Conservation (phyloP, 2,113 vertebrate genomes). For the Tichodroma muraria region DNA sequence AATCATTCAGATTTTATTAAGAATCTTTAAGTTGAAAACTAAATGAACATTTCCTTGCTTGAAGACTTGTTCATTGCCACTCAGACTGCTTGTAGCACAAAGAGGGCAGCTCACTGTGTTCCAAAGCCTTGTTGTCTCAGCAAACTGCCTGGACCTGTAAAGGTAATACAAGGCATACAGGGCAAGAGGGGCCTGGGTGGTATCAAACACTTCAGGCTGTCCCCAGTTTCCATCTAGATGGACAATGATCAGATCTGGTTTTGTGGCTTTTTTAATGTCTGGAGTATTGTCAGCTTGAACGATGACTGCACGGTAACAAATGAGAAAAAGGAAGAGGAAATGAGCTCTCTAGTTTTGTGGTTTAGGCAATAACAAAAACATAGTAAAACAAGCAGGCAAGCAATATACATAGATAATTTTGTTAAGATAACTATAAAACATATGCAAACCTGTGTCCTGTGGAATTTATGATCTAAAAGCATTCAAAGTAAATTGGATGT, state of each 20-base stretch:
- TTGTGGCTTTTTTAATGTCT: background rate
- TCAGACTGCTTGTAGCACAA: background rate
- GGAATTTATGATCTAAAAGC: background rate
- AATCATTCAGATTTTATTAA: background rate
- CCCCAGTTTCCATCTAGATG: background rate
- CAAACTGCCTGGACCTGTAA: background rate
- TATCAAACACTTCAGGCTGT: background rate
- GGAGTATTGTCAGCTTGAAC: background rate
- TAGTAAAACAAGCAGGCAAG: background rate
- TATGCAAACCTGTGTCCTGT: background rate
- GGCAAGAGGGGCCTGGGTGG: background rate
- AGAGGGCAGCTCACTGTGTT: background rate
- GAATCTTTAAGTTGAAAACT: background rate
- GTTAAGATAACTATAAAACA: background rate
- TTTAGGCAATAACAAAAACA: background rate
- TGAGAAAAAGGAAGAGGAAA: background rate
- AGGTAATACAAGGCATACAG: background rate
- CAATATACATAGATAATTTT: background rate
- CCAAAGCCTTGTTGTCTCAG: background rate
- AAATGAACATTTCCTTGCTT: background rate
- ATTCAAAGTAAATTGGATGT: background rate
- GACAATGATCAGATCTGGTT: background rate
- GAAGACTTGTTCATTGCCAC: background rate
- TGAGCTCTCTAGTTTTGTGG: background rate
- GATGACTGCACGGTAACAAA: rapidly evolving